These are phyloP conservation scores for Desoria tigrina DNA, from an alignment of 2,888 invertebrate genomes.

Conservation along the genomic window DNA sequence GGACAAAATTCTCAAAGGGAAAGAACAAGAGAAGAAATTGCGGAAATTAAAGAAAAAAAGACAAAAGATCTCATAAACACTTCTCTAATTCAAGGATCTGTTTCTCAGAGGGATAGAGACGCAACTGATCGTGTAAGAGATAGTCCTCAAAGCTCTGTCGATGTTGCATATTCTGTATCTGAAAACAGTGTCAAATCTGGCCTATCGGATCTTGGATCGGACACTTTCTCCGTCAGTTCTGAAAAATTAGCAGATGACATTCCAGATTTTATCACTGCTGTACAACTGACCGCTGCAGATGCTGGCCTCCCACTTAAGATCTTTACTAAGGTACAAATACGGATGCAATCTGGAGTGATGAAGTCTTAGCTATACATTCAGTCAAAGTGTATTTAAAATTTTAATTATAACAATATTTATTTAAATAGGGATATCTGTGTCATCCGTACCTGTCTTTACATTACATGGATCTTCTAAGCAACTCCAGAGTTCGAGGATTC, in stretches of 20 bases:
- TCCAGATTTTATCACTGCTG: slow-evolving; percentile 56
- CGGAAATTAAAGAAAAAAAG: slow-evolving; percentile 27
- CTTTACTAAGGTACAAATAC: slow-evolving; percentile 69
- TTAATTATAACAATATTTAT: no score
- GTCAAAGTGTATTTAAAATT: slow-evolving; percentile 5
- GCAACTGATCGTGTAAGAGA: slow-evolving; percentile 15
- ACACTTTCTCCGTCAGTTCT: slow-evolving; percentile 22
- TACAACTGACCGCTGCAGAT: slow-evolving; percentile 68
- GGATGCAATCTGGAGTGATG: not conserved
- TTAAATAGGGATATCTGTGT: slow-evolving; percentile 77
- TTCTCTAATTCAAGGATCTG: slow-evolving; percentile 35
- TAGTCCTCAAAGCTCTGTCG: slow-evolving; percentile 3
- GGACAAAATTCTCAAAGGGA: not conserved
- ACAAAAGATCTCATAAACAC: slow-evolving; percentile 38
- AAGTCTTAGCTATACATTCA: not conserved
- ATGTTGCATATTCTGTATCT: not conserved
- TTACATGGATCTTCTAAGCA: slow-evolving; percentile 86
- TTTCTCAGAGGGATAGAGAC: slow-evolving; percentile 4
- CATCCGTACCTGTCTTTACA: slow-evolving; percentile 94
- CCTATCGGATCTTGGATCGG: slow-evolving; percentile 23
- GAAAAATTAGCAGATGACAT: slow-evolving; percentile 42
- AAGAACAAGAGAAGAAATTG: not conserved
- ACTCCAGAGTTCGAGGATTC: slow-evolving; percentile 72
- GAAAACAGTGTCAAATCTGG: slow-evolving; percentile 24
- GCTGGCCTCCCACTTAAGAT: slow-evolving; percentile 86